Conservation (phyloP, 2,797 vertebrate species). For the Atherinosoma microstoma region DNA sequence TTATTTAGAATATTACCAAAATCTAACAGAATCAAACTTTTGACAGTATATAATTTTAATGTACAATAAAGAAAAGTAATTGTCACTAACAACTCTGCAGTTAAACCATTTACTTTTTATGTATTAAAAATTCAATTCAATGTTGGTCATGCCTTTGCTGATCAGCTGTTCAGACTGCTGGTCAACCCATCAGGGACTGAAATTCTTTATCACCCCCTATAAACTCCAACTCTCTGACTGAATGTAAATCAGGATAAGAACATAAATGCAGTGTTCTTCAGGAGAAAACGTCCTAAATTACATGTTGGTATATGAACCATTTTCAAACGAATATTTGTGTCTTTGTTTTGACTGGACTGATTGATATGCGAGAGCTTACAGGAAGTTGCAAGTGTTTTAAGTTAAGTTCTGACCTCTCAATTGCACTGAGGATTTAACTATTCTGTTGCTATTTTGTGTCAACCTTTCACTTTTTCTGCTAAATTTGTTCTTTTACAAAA, state of each 20-base stretch:
- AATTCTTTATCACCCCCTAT: neutral
- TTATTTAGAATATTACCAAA: neutral
- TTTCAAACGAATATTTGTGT: neutral
- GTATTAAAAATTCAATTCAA: neutral
- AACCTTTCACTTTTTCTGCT: neutral
- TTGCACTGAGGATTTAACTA: too few species aligned
- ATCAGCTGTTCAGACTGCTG: neutral
- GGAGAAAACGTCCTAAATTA: too few species aligned
- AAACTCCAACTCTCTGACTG: too few species aligned
- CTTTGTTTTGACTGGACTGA: neutral
- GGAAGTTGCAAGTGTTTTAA: neutral
- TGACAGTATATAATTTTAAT: too few species aligned
- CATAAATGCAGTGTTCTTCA: too few species aligned
- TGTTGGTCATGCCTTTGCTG: neutral
- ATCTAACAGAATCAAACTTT: neutral
- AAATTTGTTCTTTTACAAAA: too few species aligned
- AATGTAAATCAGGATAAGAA: too few species aligned
- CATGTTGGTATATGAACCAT: neutral
- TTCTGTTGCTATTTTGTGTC: neutral
- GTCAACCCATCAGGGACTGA: neutral
- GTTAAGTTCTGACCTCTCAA: neutral
- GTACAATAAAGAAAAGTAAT: neutral
- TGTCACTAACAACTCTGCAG: neutral
- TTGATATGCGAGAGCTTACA: too few species aligned
- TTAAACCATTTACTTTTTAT: neutral